A percentile compares a stretch with the other conserved stretches of the same genome.
phyloP scores from a whole-genome alignment of 1,140 invertebrate species.

The Zeugodacus cucurbitae region DNA sequence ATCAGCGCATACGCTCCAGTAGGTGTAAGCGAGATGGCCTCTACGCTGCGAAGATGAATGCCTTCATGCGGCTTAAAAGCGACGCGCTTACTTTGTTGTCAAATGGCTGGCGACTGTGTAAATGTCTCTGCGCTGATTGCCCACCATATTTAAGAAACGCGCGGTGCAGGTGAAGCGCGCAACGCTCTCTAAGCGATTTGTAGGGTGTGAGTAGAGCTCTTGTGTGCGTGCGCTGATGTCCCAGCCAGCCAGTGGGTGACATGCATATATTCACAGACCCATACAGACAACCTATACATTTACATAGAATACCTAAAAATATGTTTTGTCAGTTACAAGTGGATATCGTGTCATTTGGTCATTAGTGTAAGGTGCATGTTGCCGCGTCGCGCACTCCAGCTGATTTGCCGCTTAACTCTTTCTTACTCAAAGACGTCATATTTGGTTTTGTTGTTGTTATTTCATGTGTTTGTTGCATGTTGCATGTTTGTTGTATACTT shows the following conservation, averaged over 20 bases:
- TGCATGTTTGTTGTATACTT: not conserved
- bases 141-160: not conserved
- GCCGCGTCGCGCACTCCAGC: not conserved
- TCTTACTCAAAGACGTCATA: not conserved
- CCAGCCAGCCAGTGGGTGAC: not conserved
- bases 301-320: not conserved
- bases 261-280: not conserved
- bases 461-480: not conserved
- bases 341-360: conserved; percentile 47
- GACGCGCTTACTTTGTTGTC: not conserved
- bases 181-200: no score
- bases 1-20: no score
- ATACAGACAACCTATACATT: not conserved
- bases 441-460: not conserved
- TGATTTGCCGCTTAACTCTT: not conserved
- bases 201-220: not conserved
- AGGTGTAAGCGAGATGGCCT: not conserved
- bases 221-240: not conserved
- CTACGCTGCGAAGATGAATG: not conserved
- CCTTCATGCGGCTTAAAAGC: not conserved
- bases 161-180: not conserved
- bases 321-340: conserved; percentile 40
- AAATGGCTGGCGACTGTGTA: conserved; percentile 1
- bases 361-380: conserved; percentile 48
- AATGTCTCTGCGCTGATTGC: not conserved